Evolutionary conservation across 2,113 vertebrate species (phyloP), one percentile per base, ranked within the genome.

Genomic region (Albula glossodonta): DNA sequence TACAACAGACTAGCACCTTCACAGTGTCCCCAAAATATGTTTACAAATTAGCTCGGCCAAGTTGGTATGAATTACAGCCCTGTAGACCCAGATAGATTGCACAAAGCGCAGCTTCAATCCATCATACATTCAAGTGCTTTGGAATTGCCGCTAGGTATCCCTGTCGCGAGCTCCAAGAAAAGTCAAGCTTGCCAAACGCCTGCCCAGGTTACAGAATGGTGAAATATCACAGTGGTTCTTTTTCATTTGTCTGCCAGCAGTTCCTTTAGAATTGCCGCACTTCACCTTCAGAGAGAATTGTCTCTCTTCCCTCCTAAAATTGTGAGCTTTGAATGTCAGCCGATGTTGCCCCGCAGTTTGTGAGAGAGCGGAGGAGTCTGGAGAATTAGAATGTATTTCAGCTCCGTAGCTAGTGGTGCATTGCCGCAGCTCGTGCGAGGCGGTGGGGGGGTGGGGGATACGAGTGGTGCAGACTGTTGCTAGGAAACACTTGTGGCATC

Each of bases 401-500:
- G 93, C 91, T 93, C 89, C 89, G 87, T 86, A 89, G 89, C 89
- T 89, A 94, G 92, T 95, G 94, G 89, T 93, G 94, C 95, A 95
- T 90, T 95, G 94, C 95, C 93, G 93, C 93, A 92, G 90, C 91
- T 89, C 87, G 66, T 85, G 90, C 22, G 60, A 63, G 70, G 56
- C 48, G 70, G 22, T 78, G 79, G 78, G 81, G 22, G 60, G 52
- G 31, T 22, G 80, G 66, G 51, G 57, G 70, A 56, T 84, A 31
- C 80, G 83, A 52, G 83, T 78, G 89, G 91, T 88, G 91, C 56
- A 10, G 91, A 91, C 94, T 94, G 95, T 96, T 95, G 95, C 95
- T 96, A 96, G 94, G 94, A 95, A 93, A 95, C 95, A 96, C 94
- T 94, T 95, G 94, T 96, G 91, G 94, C 94, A 93, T 96, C 90